phyloP scores from a whole-genome alignment of 64 coral and sea anemone species.

The Platygyra sinensis region DNA sequence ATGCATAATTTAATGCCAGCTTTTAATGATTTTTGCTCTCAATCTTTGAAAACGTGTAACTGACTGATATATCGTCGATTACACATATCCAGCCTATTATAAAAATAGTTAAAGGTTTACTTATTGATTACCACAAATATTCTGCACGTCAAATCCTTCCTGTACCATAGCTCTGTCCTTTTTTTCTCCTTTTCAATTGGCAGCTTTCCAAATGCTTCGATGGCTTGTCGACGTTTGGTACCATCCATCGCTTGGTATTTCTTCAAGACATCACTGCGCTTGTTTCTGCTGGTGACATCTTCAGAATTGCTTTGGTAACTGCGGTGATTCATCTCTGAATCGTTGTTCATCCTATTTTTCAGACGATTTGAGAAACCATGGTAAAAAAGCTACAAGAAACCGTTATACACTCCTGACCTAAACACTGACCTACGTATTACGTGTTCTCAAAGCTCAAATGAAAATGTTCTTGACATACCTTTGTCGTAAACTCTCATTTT shows the following conservation, averaged over 20 bases:
- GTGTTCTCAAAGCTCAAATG: neutral
- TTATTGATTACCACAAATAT: conserved; percentile 37
- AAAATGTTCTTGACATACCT: neutral
- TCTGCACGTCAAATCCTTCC: conserved; percentile 51
- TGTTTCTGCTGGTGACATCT: conserved; percentile 45
- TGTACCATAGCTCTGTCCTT: conserved; percentile 20
- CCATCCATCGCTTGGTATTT: conserved; percentile 25
- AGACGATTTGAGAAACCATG: neutral
- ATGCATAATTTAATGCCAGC: too few relatives aligned
- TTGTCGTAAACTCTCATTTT: neutral
- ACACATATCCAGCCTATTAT: too few relatives aligned
- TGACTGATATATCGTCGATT: too few relatives aligned
- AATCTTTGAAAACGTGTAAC: too few relatives aligned
- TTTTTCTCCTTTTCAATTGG: too few relatives aligned
- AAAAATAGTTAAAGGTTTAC: neutral
- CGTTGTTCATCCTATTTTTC: conserved; percentile 7
- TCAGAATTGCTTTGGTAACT: conserved; percentile 47
- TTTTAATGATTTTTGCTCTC: too few relatives aligned
- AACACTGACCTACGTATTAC: neutral
- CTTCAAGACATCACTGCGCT: conserved; percentile 20
- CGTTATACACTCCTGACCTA: too few relatives aligned
- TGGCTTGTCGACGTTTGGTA: conserved; percentile 18
- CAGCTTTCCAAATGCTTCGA: conserved; percentile 35
- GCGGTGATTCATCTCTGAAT: conserved; percentile 50
- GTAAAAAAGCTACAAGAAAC: neutral